Evolutionary conservation across 2,888 invertebrate genomes (phyloP), one percentile per base, ranked within the genome.

Genomic region (Cataglyphis altisquamis): DNA sequence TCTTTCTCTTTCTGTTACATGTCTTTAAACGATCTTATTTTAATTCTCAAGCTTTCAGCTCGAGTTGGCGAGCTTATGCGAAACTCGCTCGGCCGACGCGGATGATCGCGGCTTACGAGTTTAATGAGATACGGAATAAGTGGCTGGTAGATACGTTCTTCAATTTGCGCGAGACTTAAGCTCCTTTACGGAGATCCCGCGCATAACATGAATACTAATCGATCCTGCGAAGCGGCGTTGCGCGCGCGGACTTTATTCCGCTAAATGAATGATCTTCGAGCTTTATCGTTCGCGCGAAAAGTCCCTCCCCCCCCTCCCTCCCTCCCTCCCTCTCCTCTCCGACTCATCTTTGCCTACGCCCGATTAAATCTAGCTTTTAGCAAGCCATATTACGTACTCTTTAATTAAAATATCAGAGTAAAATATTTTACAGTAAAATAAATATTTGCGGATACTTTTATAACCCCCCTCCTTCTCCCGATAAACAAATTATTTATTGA

Each of bases 151-250:
- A 68, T 77, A 67, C 55, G 68, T 77, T 77, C 77, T 77, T 68
- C 77, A 77, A 77, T 77, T 77, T 77, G 57, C 68, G 77, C 68
- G 57, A 25, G 77, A 68, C 39, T 77, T 77, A 77, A 77, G 68
- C 77, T 77, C 29, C 41, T 77, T 77, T 77, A 68, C 77, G 41
- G 29, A 67, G 67, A 67, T 77, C 67, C 25, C 41, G 55, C 77
- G 77, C 77, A 77, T 77, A 77, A 68, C 29, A 77, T 77, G 77
- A 77, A 77, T 77, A 77, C 68, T 77, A 68, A 77, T 77, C 77
- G 68, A 77, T 57, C 57, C 41, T 39, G 6, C 18, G 32, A 8
- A n/a, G 4, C 60, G 8, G 39, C 52, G 36, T 25, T 29, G 32
- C 66, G 32, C 75, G 64, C 75, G 41, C 57, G 55, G 57, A 57